Evolutionary conservation across 2,888 invertebrate species (phyloP).

Genomic region (Zele albiditarsus): DNA sequence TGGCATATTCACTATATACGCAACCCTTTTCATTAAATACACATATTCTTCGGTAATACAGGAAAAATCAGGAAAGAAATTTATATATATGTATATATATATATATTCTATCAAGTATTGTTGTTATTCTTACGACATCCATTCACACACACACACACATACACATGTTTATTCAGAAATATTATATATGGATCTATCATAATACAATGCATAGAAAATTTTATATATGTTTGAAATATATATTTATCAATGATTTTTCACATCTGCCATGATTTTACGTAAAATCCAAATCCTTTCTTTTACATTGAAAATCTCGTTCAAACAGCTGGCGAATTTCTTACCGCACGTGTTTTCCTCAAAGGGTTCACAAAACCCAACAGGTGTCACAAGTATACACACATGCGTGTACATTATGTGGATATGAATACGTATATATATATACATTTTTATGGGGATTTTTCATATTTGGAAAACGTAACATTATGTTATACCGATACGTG

Average conservation of each 20-base stretch:
- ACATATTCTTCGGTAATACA: not conserved
- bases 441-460: not conserved
- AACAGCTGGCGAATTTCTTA: constrained; percentile 21
- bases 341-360: constrained; percentile 14
- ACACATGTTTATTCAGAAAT: not conserved
- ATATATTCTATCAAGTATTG: not conserved
- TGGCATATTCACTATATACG: constrained; percentile 2
- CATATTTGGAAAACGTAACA: not conserved
- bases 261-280: constrained; percentile 32
- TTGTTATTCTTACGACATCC: constrained; percentile 17
- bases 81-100: not conserved
- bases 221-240: not conserved
- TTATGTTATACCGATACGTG: not conserved
- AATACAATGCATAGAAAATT: constrained; percentile 14
- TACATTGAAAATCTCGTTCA: not conserved
- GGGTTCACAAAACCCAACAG: not conserved
- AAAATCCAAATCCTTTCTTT: constrained; percentile 22
- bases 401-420: not conserved
- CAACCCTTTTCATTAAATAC: constrained; percentile 17
- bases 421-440: not conserved
- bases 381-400: constrained; percentile 8
- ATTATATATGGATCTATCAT: not conserved
- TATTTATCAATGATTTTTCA: not conserved
- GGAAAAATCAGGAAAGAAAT: not conserved
- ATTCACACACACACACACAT: too few species aligned